A percentile compares a stretch with the other conserved stretches of the same genome.
phyloP scores from a whole-genome alignment of 2,797 vertebrate genomes.

The Leucoraja ocellata region DNA sequence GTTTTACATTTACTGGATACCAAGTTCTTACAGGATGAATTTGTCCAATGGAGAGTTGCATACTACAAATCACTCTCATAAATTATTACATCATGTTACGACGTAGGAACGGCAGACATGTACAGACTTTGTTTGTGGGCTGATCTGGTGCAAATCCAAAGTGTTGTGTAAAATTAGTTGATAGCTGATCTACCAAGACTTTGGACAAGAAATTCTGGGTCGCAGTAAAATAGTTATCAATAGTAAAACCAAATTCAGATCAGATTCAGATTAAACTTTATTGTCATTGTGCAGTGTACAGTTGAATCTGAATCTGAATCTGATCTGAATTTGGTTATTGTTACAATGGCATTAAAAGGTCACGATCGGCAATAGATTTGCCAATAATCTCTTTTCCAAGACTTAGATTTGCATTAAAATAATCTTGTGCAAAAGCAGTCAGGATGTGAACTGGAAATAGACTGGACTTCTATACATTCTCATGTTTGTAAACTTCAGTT shows the following conservation, averaged over 20 bases:
- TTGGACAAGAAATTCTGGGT: too few relatives aligned
- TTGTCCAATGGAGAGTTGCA: background rate
- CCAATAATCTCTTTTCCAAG: background rate
- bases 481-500: background rate
- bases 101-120: background rate
- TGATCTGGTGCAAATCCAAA: background rate
- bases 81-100: background rate
- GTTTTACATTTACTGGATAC: too few relatives aligned
- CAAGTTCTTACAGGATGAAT: background rate
- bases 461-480: background rate
- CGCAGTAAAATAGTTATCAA: background rate
- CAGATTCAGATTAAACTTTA: too few relatives aligned
- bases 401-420: background rate
- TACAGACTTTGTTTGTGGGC: background rate
- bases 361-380: background rate
- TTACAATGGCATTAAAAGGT: background rate
- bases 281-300: too few relatives aligned
- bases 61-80: background rate
- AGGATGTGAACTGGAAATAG: background rate
- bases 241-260: background rate
- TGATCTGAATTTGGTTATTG: background rate
- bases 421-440: background rate
- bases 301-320: too few relatives aligned
- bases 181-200: background rate
- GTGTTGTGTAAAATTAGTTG: background rate